Conservation (phyloP, 2,113 vertebrate genomes). For the Labeo catla region DNA sequence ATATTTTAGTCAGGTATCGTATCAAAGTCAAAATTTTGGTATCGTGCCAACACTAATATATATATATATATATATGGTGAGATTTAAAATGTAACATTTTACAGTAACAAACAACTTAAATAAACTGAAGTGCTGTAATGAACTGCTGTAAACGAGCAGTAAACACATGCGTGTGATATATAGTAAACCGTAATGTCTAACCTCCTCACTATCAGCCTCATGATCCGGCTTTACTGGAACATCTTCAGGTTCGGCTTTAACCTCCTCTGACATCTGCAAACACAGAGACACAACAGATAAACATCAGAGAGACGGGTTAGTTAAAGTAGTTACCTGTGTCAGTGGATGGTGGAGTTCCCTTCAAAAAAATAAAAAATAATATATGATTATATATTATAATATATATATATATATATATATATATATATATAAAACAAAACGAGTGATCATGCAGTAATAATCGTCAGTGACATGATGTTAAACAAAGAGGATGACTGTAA, state of each 20-base stretch:
- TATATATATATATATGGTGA: no score
- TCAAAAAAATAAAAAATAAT: no score
- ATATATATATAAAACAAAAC: neutral
- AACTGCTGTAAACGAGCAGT: neutral
- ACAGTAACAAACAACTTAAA: no score
- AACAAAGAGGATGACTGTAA: neutral
- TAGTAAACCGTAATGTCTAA: neutral
- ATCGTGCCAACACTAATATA: no score
- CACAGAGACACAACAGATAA: neutral
- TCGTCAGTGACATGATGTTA: neutral
- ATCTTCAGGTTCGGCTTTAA: slow-evolving; percentile 43
- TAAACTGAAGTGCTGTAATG: no score
- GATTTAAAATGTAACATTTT: no score
- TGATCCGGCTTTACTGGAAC: slow-evolving; percentile 1
- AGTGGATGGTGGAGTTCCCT: neutral
- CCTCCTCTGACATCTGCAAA: slow-evolving; percentile 46
- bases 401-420: no score
- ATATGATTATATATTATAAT: no score
- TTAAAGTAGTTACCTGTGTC: neutral
- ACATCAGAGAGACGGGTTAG: neutral
- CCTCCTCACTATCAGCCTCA: neutral
- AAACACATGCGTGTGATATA: neutral
- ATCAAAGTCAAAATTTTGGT: no score
- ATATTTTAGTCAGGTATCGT: no score
- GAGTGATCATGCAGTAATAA: slow-evolving; percentile 1